Evolutionary conservation across 2,113 vertebrate species (phyloP).

Genomic region (Chaetura pelagica): DNA sequence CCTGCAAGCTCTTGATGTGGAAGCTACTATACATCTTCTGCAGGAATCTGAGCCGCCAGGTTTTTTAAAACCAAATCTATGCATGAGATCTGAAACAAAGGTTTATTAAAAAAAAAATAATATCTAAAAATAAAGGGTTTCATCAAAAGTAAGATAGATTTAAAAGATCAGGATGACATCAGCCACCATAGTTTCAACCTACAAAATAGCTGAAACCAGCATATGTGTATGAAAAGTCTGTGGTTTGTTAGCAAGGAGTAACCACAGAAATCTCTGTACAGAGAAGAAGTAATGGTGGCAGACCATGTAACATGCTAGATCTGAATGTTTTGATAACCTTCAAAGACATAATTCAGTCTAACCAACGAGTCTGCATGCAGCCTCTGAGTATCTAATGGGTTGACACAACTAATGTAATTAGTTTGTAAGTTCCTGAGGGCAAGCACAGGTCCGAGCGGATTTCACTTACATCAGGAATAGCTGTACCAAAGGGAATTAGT

Average conservation of each 20-base stretch:
- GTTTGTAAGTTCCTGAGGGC: constrained; percentile 10
- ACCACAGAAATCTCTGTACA: constrained; percentile 21
- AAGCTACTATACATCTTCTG: neutral
- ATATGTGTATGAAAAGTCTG: neutral
- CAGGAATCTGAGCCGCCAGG: neutral
- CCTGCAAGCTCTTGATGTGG: neutral
- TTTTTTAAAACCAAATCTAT: neutral
- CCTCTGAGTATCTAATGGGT: constrained; percentile 4
- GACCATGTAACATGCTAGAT: constrained; percentile 17
- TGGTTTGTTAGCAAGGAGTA: neutral
- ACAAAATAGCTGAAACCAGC: constrained; percentile 13
- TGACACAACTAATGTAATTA: constrained; percentile 47
- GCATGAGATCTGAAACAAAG: neutral
- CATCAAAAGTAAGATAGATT: neutral
- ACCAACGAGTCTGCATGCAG: constrained; percentile 2
- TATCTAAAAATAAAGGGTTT: neutral
- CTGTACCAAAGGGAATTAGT: constrained; percentile 34
- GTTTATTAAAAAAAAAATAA: neutral
- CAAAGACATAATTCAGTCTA: constrained; percentile 29
- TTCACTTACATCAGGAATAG: neutral
- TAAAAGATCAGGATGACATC: neutral
- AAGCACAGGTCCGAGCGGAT: neutral
- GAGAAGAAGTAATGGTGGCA: neutral
- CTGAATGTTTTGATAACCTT: constrained; percentile 14
- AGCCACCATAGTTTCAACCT: constrained; percentile 2